Base-by-base conservation (phyloP, 2,113 vertebrate species). In the Cathartes aura region DNA sequence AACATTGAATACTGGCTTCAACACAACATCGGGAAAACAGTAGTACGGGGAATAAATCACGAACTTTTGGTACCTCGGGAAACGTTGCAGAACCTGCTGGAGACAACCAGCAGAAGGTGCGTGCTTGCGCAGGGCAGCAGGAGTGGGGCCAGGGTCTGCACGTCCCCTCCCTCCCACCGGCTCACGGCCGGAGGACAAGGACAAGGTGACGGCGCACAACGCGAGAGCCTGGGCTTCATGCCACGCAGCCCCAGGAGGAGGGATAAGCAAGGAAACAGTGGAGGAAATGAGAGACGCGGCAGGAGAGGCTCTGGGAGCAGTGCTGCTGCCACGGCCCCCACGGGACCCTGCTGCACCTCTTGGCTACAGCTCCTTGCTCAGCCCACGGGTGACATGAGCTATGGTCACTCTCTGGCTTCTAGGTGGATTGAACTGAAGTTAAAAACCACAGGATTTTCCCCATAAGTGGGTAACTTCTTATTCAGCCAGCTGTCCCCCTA, bases 151-250 rank as follows among this genome's bases (percentile, higher is more conserved):
- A 1, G 26, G 12, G 66, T 56, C 78, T 75, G 42, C 19, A 22
- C 0, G 0, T 78, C 50, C 45, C 68, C 50, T 84, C 45, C 38
- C 15, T 47, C 48, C 1, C 0, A 12, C 38, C 3, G 2, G 5
- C 3, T 88, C 1, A 2, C 0, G 5, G 62, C 48, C 1, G 1
- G 15, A 59, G 26, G 17, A 81, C 45, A 56, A 84, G 60, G n/a
- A 53, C 0, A 0, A 78, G 43, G 34, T 71, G 67, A n/a, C 3
- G 1, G 12, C n/a, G 18, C 7, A 45, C 24, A 42, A 24, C 0
- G 2, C 4, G 7, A 59, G 55, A 73, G 24, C 78, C 79, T 50
- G 29, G 45, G 27, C 53, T 29, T 78, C 67, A 50, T 0, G 0
- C 43, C 68, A 23, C 8, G 9, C 30, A 29, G 42, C n/a, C 27